A percentile compares a stretch with the other conserved stretches of the same genome.
Conservation (phyloP, 1,140 invertebrate species). For the Drosophila sechellia region DNA sequence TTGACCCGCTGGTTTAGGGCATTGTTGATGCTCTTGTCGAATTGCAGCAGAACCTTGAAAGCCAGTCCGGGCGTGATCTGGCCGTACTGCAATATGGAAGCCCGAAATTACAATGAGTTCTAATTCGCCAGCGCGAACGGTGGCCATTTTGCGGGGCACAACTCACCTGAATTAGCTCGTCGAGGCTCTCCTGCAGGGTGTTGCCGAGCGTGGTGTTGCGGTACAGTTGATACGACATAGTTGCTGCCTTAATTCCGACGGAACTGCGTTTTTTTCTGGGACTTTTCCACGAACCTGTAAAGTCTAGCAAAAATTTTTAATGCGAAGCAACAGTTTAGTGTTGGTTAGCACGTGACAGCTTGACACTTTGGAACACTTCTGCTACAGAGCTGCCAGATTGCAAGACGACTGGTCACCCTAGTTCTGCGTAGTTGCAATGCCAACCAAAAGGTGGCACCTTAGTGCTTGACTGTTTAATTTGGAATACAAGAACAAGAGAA, state of each 20-base stretch:
- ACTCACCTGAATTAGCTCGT: conserved; percentile 94
- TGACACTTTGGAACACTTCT: not conserved
- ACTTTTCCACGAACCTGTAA: not conserved
- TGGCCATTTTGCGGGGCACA: conserved; percentile 80
- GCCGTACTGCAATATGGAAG: conserved; percentile 91
- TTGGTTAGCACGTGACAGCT: not conserved
- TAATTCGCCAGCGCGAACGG: conserved; percentile 21
- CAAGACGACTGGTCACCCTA: not conserved
- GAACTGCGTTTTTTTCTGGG: not conserved
- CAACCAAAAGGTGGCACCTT: no score
- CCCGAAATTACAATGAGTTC: conserved; percentile 30
- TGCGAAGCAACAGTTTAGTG: conserved; percentile 3
- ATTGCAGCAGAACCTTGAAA: conserved; percentile 96
- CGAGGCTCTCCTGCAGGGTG: conserved; percentile 97
- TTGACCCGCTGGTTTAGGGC: conserved; percentile 96
- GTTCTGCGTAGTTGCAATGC: no score
- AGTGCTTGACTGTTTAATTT: no score
- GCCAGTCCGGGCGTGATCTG: conserved; percentile 97
- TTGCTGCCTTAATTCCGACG: not conserved
- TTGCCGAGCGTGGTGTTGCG: conserved; percentile 98
- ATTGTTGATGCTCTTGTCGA: conserved; percentile 98
- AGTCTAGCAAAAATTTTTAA: not conserved
- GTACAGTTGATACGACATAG: conserved; percentile 98
- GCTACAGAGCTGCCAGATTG: not conserved
- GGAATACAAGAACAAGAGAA: no score